Conservation (phyloP, 2,888 invertebrate species). For the Syrista parreyssii region DNA sequence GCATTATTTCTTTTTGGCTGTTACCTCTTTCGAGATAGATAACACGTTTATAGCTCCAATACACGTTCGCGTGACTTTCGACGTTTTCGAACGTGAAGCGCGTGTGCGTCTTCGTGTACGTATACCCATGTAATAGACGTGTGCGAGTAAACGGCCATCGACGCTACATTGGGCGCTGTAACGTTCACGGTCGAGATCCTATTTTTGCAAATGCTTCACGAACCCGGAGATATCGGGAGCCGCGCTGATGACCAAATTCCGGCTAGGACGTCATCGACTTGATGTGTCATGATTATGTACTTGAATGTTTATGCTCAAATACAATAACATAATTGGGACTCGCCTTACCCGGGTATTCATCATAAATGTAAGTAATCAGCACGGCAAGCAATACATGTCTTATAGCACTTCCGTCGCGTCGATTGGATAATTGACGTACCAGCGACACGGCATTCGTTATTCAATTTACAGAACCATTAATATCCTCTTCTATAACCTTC, state of each 20-base stretch:
- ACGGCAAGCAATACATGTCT: neutral
- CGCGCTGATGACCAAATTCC: neutral
- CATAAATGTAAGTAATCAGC: neutral
- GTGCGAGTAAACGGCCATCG: neutral
- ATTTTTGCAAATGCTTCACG: constrained; percentile 10
- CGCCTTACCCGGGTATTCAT: neutral
- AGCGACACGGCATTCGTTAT: neutral
- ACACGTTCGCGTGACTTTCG: neutral
- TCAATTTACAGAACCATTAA: neutral
- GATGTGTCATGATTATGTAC: neutral
- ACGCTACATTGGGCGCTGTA: neutral
- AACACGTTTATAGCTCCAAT: neutral
- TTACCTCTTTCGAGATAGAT: neutral
- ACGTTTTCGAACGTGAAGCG: neutral
- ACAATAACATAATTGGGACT: neutral
- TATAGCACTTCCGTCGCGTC: neutral
- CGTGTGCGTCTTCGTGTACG: neutral
- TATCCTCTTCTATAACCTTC: neutral
- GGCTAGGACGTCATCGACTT: neutral
- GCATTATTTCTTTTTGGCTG: neutral
- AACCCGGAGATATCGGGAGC: neutral
- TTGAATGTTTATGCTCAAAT: constrained; percentile 21
- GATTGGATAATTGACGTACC: neutral
- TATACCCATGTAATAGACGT: no score
- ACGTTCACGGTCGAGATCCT: constrained; percentile 5